Evolutionary conservation across 2,797 vertebrate species (phyloP).

Genomic region (Muscicapa comitata): DNA sequence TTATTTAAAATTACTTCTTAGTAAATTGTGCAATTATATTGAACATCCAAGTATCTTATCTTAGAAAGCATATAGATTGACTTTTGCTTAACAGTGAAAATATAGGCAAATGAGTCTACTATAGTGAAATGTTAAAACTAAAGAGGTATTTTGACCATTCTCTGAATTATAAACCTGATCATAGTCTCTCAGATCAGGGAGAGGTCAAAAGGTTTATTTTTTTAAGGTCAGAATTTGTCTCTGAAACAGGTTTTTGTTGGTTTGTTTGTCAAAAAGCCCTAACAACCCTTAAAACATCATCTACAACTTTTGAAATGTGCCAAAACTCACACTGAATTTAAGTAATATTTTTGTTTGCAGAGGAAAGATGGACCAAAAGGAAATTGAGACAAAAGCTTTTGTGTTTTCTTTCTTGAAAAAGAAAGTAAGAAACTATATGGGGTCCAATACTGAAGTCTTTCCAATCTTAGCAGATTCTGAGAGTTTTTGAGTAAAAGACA

Average conservation of each 20-base stretch:
- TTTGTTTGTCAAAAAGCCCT: background rate
- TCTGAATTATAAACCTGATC: background rate
- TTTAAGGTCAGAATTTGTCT: background rate
- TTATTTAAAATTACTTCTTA: constrained; percentile 4
- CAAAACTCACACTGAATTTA: background rate
- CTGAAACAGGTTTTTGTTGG: background rate
- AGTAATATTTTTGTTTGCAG: background rate
- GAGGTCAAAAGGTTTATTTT: background rate
- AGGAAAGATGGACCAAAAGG: background rate
- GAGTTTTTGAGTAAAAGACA: background rate
- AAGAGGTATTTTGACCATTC: background rate
- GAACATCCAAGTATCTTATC: background rate
- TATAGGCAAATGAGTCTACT: background rate
- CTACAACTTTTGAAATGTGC: background rate
- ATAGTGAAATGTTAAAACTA: background rate
- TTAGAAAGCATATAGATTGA: background rate
- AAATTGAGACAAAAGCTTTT: background rate
- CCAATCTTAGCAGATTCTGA: background rate
- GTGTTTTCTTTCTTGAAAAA: background rate
- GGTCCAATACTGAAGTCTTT: background rate
- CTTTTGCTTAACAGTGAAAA: background rate
- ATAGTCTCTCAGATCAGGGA: background rate
- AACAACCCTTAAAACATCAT: background rate
- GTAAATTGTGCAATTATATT: background rate
- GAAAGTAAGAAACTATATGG: background rate